Base-by-base conservation (phyloP, 2,888 invertebrate genomes). In the Drosophila prolongata region DNA sequence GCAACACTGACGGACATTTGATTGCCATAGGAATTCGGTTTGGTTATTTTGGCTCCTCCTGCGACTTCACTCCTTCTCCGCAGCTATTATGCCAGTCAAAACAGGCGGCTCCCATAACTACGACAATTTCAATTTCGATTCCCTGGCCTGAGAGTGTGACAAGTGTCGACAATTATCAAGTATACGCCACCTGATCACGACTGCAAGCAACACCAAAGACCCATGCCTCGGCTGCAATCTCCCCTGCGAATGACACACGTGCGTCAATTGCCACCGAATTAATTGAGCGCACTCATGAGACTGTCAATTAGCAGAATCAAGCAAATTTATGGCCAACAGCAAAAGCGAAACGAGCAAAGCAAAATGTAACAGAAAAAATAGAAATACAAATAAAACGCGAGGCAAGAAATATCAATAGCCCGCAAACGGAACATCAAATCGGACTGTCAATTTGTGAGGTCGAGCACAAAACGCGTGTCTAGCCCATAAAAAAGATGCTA, bases 111-210 rank as follows among this genome's bases (percentile, higher is more conserved):
- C 37, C 50, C 64, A 44, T 52, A 44, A 16, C 61, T 16, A 52
- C 49, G 50, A 71, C 64, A 67, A 79, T 78, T 81, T 74, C 64
- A 73, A 75, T 78, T 81, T 78, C 27, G 76, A 84, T 81, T 79
- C 78, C 75, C 60, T 53, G 24, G 47, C 10, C 13, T 16, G 40
- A 6, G 53, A 8, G 53, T 66, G 66, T 76, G 79, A 77, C 83
- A 86, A 83, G 83, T 83, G 83, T 73, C 80, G 76, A 66, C 86
- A 83, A 86, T 83, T 86, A 83, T 86, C 83, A 86, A 83, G 83
- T 86, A 83, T 86, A 86, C 80, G 83, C 83, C 86, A 83, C 80
- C 83, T 77, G 78, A 43, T 62, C 64, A 44, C 66, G 37, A 35
- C 46, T 57, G 66, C 53, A 58, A 14, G 6, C 42, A 14, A 35